phyloP scores from a whole-genome alignment of 2,113 vertebrate genomes.

The Mystacornis crossleyi region DNA sequence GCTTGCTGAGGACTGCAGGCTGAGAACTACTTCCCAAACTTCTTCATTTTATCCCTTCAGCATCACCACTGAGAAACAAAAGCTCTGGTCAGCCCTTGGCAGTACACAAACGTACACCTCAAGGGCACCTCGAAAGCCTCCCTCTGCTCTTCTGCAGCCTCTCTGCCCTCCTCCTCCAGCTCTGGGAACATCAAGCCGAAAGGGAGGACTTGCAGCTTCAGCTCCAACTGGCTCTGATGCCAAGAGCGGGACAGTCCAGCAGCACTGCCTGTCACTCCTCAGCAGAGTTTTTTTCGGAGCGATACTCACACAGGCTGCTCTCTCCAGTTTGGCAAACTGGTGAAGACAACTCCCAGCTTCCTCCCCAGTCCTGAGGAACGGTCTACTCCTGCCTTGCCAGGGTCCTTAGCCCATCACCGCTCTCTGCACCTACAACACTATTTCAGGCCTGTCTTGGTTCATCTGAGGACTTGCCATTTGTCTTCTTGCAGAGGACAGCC shows the following conservation, averaged over 20 bases:
- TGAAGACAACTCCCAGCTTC: background rate
- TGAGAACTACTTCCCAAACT: background rate
- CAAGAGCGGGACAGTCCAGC: fast-evolving
- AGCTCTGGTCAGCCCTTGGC: background rate
- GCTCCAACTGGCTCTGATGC: fast-evolving
- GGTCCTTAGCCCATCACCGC: background rate
- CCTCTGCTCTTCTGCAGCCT: background rate
- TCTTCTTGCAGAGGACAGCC: background rate
- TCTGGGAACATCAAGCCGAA: background rate
- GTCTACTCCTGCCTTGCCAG: background rate
- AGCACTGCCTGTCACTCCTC: background rate
- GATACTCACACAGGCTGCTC: background rate
- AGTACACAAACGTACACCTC: background rate
- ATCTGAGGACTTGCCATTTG: background rate
- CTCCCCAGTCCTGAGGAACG: background rate
- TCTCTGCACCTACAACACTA: fast-evolving
- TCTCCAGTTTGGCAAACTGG: background rate
- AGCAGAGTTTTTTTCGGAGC: too few relatives aligned
- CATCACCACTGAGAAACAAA: fast-evolving
- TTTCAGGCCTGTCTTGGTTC: background rate
- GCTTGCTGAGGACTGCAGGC: background rate
- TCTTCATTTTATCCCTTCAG: background rate
- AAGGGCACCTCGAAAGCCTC: background rate
- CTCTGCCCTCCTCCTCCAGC: background rate
- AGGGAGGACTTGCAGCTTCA: background rate